Conservation (phyloP, 1,140 invertebrate genomes). For the Chlorops oryzae region DNA sequence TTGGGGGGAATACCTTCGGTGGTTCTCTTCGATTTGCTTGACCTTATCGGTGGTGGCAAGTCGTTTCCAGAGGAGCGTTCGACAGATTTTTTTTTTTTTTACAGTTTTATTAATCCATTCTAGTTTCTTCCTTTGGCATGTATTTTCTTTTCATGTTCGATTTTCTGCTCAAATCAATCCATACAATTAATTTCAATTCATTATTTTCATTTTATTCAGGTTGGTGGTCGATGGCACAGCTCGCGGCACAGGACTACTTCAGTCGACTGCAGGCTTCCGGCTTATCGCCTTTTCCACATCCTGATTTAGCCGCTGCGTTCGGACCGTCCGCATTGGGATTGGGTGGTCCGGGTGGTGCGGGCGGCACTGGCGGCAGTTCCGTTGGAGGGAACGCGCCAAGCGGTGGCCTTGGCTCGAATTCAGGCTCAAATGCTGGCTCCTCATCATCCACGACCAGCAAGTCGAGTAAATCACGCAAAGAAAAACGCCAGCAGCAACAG, state of each 20-base stretch:
- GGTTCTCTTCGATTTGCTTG: constrained; percentile 20
- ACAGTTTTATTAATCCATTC: not conserved
- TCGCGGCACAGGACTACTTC: constrained; percentile 79
- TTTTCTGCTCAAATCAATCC: not conserved
- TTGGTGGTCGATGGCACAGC: constrained; percentile 84
- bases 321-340: constrained; percentile 50
- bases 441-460: constrained; percentile 31
- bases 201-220: constrained; percentile 55
- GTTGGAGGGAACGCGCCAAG: constrained; percentile 30
- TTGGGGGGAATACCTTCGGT: too few relatives aligned
- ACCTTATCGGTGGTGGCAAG: not conserved
- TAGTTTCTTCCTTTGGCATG: not conserved
- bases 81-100: not conserved
- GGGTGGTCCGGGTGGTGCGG: constrained; percentile 43
- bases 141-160: not conserved
- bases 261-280: constrained; percentile 71
- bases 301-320: constrained; percentile 43
- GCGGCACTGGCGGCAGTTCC: constrained; percentile 19
- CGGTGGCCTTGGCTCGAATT: constrained; percentile 39
- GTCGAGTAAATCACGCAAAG: constrained; percentile 43
- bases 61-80: not conserved
- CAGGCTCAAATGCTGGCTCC: constrained; percentile 25
- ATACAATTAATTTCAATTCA: not conserved
- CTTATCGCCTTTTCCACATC: constrained; percentile 59
- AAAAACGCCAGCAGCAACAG: constrained; percentile 37